These are phyloP conservation scores for Centropus unirufus DNA, from an alignment of 2,113 vertebrate genomes.

Conservation along the genomic window DNA sequence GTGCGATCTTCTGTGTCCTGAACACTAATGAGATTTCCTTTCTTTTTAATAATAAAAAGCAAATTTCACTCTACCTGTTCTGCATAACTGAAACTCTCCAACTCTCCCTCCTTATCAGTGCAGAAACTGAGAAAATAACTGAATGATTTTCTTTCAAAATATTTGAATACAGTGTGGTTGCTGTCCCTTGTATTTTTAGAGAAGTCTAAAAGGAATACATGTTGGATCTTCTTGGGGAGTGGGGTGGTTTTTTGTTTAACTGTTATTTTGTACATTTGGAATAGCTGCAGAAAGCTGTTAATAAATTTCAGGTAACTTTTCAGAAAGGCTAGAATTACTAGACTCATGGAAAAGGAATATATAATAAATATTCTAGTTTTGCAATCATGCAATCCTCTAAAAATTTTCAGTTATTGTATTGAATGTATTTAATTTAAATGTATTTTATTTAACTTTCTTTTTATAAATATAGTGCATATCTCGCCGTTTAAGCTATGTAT, in stretches of 20 bases:
- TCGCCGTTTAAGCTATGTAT: neutral
- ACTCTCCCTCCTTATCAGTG: neutral
- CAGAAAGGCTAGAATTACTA: neutral
- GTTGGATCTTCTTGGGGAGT: rapidly evolving
- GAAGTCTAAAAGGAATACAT: neutral
- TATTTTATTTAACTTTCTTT: neutral
- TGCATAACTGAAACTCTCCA: neutral
- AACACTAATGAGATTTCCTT: neutral
- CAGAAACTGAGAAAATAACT: neutral
- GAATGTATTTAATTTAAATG: neutral
- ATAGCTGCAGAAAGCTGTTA: neutral
- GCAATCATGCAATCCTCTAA: neutral
- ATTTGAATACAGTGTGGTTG: neutral
- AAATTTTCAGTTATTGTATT: neutral
- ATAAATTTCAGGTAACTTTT: neutral
- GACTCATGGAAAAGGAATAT: neutral
- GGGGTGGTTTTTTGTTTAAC: neutral
- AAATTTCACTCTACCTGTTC: neutral
- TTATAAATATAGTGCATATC: neutral
- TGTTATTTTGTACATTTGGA: neutral
- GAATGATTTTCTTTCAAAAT: neutral
- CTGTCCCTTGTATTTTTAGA: neutral
- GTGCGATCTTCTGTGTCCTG: neutral
- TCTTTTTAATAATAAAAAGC: neutral
- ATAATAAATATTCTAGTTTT: neutral